Evolutionary conservation across 2,797 vertebrate species (phyloP), one percentile per base, ranked within the genome.

Genomic region (Chloroceryle inda): DNA sequence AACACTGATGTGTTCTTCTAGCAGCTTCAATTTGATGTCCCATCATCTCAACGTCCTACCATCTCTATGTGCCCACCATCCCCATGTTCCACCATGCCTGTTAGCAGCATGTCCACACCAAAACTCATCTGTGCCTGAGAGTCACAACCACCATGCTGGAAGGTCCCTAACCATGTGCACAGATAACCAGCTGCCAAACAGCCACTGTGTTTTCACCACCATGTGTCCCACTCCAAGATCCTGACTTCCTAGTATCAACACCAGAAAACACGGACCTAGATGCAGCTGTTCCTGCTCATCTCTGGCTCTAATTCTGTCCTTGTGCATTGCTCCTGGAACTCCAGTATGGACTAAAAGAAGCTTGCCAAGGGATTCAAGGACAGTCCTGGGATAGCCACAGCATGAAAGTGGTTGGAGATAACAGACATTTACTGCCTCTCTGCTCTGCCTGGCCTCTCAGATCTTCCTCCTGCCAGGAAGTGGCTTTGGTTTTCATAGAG

Each of bases 221-320:
- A 1, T 10, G 15, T 5, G 31, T 69, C 85, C 44, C 33, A 13
- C 7, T 31, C 50, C 64, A 67, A 40, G 10, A 14, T 18, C 18
- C 79, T 40, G 31, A 50, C 55, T 49, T 56, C 75, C 63, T 69
- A 35, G 7, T 24, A 37, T 23, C 38, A 42, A 13, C 13, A 6
- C 18, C 17, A 14, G 23, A 35, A 64, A 81, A 21, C 45, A 23
- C 0, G 0, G 47, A 24, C 40, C 35, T 26, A 27, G n/a, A 35
- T 10, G 2, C 0, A 53, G n/a, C 67, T 44, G 47, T 35, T 58
- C 53, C 56, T 56, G 58, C 58, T 67, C 61, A 6, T 26, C 76
- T 49, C 76, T 91, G 63, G 5, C 42, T 85, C 56, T 13, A 7
- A 24, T 50, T 15, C 20, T 0, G 0, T 4, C 4, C 0, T 0